Base-by-base conservation (phyloP, 2,888 invertebrate genomes). In the Himalopsyche anomala region DNA sequence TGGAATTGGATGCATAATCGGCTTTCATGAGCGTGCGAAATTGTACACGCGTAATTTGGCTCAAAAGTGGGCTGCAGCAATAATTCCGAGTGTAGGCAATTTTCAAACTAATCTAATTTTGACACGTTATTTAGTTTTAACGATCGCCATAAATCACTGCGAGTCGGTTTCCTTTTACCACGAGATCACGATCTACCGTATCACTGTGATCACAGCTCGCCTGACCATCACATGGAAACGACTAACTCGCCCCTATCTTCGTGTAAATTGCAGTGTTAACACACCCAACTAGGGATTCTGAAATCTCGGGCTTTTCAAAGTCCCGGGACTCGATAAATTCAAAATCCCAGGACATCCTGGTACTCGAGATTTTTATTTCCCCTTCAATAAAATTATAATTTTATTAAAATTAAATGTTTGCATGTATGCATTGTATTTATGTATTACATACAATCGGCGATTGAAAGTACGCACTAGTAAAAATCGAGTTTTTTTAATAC, bases 71-170 rank as follows among this genome's bases (percentile, higher is more conserved):
- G 6, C n/a, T n/a, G 28, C 28, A 11, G 62, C 19, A 62, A 28
- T 62, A 19, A 28, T 74, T 38, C 15, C 38, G 36, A 36, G 15
- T 74, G 74, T 19, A 38, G 74, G 28, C 9, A 74, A 74, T 74
- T 74, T 74, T 74, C 36, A 36, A 40, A 80, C 81, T 42, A 81
- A 84, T 84, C 51, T 62, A 84, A 84, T 81, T 81, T 84, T 84
- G 84, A 84, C 84, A 81, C 51, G 81, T 84, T 81, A 84, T 84
- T 84, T 69, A 69, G 84, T 62, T 84, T 84, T 84, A 69, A 84
- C 69, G 84, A 38, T 54, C 28, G 69, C 12, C 69, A 81, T 84
- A 81, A 84, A 51, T 84, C 81, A 81, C 74, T 38, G 74, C 28
- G 74, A 28, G 74, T 4, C 74, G 74, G 74, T 74, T 36, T 36